phyloP scores from a whole-genome alignment of 2,797 vertebrate genomes.

The Mormyrus proboscirostris region DNA sequence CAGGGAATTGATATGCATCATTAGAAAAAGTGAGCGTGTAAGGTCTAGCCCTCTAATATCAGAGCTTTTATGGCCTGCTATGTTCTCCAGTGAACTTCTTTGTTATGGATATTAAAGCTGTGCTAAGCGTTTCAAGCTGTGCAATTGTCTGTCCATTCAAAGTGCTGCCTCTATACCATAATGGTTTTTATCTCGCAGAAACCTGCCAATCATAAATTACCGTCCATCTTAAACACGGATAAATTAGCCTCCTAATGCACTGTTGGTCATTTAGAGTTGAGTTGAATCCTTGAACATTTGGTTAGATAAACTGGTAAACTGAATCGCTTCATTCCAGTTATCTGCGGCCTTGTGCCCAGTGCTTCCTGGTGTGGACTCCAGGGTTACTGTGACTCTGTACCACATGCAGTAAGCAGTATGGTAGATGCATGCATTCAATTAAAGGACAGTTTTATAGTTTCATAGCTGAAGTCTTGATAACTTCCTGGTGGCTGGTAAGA shows the following conservation, averaged over 20 bases:
- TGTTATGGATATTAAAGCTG: not conserved
- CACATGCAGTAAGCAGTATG: not conserved
- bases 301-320: not conserved
- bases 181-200: not conserved
- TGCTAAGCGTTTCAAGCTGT: not conserved
- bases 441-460: not conserved
- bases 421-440: not conserved
- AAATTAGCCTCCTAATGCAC: not conserved
- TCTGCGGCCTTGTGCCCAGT: not conserved
- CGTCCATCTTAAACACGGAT: not conserved
- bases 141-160: not conserved
- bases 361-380: not conserved
- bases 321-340: not conserved
- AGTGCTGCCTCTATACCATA: not conserved
- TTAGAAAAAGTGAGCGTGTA: not conserved
- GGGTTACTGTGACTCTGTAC: not conserved
- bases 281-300: not conserved
- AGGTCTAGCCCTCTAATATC: not conserved
- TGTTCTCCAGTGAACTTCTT: not conserved
- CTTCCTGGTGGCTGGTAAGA: not conserved
- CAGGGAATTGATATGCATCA: not conserved
- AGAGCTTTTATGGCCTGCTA: not conserved
- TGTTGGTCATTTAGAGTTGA: not conserved
- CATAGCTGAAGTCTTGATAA: not conserved
- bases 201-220: not conserved